Conservation (phyloP, 2,113 vertebrate genomes). For the Neolamprologus longior region DNA sequence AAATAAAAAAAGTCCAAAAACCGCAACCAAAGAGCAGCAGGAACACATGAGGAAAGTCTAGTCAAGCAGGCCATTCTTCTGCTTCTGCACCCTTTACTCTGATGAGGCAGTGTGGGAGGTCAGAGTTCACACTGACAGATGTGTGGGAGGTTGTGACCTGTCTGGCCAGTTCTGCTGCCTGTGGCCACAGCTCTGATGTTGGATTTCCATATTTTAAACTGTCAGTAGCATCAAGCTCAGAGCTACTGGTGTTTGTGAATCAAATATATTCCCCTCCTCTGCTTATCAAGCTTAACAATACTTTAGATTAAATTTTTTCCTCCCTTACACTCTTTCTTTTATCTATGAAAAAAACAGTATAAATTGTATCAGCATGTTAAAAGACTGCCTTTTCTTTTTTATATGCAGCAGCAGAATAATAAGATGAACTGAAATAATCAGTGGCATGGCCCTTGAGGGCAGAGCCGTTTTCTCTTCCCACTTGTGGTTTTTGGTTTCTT, state of each 20-base stretch:
- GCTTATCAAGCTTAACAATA: background rate
- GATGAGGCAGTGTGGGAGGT: background rate
- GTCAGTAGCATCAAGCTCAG: background rate
- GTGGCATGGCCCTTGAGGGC: background rate
- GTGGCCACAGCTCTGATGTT: background rate
- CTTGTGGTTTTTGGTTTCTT: background rate
- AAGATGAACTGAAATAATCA: background rate
- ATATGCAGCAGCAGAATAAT: background rate
- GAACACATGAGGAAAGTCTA: background rate
- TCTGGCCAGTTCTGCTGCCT: background rate
- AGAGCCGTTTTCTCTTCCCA: background rate
- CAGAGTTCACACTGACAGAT: slow-evolving; percentile 20
- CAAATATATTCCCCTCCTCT: background rate
- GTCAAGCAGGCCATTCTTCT: background rate
- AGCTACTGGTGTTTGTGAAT: background rate
- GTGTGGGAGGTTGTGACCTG: background rate
- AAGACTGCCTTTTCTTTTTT: background rate
- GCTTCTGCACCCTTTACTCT: background rate
- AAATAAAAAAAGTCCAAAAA: background rate
- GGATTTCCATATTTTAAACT: background rate
- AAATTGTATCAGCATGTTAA: background rate
- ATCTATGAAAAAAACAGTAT: background rate
- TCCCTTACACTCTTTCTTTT: background rate
- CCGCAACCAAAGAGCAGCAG: background rate
- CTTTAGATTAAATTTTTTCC: background rate